Percentiles rank a stretch among this genome's conserved stretches.
phyloP scores from a whole-genome alignment of 2,888 invertebrate species.

The Agriopis leucophaearia region DNA sequence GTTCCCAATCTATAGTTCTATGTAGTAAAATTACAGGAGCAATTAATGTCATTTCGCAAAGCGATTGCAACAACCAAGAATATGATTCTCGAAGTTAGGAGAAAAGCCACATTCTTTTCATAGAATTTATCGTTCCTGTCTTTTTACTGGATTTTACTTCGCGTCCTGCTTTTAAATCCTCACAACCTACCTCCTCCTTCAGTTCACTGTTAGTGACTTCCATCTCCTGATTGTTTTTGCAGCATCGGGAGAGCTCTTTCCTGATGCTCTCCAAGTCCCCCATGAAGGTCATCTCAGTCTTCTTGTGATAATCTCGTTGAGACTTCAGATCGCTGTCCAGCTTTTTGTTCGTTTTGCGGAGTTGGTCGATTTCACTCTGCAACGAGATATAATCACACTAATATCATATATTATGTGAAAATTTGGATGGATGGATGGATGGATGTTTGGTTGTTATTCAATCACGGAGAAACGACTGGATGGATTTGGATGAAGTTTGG shows the following conservation, averaged over 20 bases:
- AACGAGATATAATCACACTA: too few relatives aligned
- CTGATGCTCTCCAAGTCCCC: constrained; percentile 83
- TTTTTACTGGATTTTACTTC: not conserved
- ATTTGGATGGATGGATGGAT: too few relatives aligned
- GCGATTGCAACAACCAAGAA: not conserved
- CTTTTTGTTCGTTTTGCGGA: constrained; percentile 72
- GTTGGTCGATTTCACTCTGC: constrained; percentile 73
- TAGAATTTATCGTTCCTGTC: not conserved
- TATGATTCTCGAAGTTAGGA: not conserved
- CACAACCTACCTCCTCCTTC: constrained; percentile 87
- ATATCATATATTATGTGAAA: too few relatives aligned
- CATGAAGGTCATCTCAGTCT: constrained; percentile 74
- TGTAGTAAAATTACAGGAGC: constrained; percentile 2
- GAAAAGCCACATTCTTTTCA: not conserved
- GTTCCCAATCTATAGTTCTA: not conserved
- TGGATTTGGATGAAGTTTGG: too few relatives aligned
- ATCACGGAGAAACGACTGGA: too few relatives aligned
- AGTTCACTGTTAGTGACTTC: constrained; percentile 90
- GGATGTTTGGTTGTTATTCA: too few relatives aligned
- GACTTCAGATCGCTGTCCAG: constrained; percentile 80
- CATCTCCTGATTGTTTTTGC: constrained; percentile 87
- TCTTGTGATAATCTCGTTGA: constrained; percentile 78
- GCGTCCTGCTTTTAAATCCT: not conserved
- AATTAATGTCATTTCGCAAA: not conserved
- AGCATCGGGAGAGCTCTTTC: constrained; percentile 81